phyloP scores from a whole-genome alignment of 2,888 invertebrate genomes.

The Plebejus anna region DNA sequence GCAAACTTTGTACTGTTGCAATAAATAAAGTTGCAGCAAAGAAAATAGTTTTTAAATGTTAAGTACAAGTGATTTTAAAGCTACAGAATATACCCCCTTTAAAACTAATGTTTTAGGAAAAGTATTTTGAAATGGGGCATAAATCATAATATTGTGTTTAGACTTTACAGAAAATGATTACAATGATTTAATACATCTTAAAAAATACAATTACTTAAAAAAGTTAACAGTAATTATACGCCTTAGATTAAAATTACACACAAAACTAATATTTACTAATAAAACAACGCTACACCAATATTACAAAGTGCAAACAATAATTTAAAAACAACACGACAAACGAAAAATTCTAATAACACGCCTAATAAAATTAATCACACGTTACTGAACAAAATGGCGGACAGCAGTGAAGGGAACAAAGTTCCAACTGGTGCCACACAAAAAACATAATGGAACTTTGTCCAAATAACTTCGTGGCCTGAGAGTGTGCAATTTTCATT shows the following conservation, averaged over 20 bases:
- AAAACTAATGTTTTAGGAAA: too few relatives aligned
- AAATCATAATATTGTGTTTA: too few relatives aligned
- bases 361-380: conserved; percentile 68
- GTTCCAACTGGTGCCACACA: conserved; percentile 55
- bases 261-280: neutral
- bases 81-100: too few relatives aligned
- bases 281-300: neutral
- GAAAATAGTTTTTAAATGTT: neutral
- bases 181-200: too few relatives aligned
- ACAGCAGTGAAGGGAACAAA: conserved; percentile 52
- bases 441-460: conserved; percentile 60
- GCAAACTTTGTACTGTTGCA: neutral
- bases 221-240: too few relatives aligned
- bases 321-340: conserved; percentile 28
- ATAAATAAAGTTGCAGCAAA: neutral
- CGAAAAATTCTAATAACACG: conserved; percentile 57
- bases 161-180: too few relatives aligned
- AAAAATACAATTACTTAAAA: too few relatives aligned
- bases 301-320: conserved; percentile 33
- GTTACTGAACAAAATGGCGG: conserved; percentile 54
- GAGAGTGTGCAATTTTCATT: conserved; percentile 64
- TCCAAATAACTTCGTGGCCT: conserved; percentile 62
- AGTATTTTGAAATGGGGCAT: too few relatives aligned
- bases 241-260: neutral
- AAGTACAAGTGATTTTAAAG: neutral